These are phyloP conservation scores for Osmerus eperlanus DNA, from an alignment of 2,113 vertebrate genomes.

Conservation along the genomic window DNA sequence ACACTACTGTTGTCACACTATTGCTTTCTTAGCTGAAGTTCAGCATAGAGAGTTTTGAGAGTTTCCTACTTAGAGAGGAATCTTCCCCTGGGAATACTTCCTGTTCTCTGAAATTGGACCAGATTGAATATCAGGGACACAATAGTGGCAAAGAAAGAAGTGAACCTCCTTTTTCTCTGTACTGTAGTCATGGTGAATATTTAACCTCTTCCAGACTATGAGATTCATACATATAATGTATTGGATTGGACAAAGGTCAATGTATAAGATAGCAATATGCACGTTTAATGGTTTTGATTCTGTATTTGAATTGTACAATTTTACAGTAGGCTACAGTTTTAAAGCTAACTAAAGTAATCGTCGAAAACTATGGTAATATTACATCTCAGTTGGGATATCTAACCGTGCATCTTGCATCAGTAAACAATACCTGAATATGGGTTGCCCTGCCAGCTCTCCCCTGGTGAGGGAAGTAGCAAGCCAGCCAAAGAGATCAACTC, in stretches of 20 bases:
- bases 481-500: conserved; percentile 64
- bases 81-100: background rate
- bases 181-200: background rate
- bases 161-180: conserved; percentile 3
- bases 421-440: conserved; percentile 51
- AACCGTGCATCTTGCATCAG: conserved; percentile 9
- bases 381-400: background rate
- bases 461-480: conserved; percentile 60
- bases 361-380: no score
- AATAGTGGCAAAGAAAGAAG: conserved; percentile 15
- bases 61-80: background rate
- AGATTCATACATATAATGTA: background rate
- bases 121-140: conserved; percentile 22
- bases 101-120: background rate
- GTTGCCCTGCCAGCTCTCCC: conserved; percentile 67
- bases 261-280: background rate
- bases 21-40: background rate
- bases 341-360: no score
- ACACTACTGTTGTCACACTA: no score
- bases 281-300: no score
- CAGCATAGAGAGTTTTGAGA: background rate
- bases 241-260: background rate
- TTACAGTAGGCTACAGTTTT: no score
- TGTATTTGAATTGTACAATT: no score
- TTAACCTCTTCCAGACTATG: conserved; percentile 12